These are phyloP conservation scores for Ptiloglossa arizonensis DNA, from an alignment of 1,140 invertebrate genomes.

Conservation along the genomic window DNA sequence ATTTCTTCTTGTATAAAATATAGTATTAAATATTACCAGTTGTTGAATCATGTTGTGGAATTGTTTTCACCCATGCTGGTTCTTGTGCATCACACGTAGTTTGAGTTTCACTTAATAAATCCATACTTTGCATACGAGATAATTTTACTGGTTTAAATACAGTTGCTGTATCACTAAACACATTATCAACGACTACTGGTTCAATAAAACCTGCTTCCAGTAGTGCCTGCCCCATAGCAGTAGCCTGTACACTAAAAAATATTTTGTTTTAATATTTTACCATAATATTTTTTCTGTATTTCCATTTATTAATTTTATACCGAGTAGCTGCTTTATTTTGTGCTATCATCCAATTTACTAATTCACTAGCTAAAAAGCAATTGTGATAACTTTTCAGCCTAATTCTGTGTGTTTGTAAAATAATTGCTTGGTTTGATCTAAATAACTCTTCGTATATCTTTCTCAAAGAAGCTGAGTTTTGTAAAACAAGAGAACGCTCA, in stretches of 20 bases:
- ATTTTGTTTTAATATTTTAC: constrained; percentile 7
- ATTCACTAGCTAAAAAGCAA: constrained; percentile 87
- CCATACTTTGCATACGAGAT: constrained; percentile 78
- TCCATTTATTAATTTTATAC: constrained; percentile 49
- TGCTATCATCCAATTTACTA: constrained; percentile 90
- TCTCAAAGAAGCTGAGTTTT: constrained; percentile 88
- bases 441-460: constrained; percentile 89
- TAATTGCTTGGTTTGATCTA: constrained; percentile 84
- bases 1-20: background rate
- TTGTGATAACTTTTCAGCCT: constrained; percentile 86
- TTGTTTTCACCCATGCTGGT: constrained; percentile 88
- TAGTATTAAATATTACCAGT: constrained; percentile 75
- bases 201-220: constrained; percentile 90
- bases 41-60: constrained; percentile 83
- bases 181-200: constrained; percentile 83
- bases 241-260: constrained; percentile 87
- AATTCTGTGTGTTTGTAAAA: constrained; percentile 85
- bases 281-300: background rate
- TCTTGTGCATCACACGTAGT: constrained; percentile 83
- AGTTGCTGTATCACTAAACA: constrained; percentile 82
- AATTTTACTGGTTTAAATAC: constrained; percentile 82
- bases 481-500: constrained; percentile 85
- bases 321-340: constrained; percentile 86
- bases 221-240: constrained; percentile 90
- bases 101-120: constrained; percentile 74